Evolutionary conservation across 1,140 invertebrate genomes (phyloP).

Genomic region (Brachionus plicatilis): DNA sequence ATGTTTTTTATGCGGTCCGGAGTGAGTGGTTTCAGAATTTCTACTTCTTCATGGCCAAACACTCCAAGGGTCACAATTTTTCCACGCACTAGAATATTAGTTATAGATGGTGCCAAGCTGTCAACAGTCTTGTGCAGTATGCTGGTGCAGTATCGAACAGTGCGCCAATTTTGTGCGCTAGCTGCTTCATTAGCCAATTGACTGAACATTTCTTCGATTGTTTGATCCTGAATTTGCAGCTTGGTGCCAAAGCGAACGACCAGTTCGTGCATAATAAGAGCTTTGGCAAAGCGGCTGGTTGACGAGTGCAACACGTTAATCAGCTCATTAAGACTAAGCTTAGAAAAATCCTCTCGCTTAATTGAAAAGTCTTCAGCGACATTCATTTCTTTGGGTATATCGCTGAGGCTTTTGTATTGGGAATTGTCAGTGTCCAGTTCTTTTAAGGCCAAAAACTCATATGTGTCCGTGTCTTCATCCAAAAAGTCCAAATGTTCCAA

Average conservation of each 20-base stretch:
- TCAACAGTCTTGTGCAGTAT: conserved; percentile 87
- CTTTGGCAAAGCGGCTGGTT: conserved; percentile 69
- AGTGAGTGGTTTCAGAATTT: conserved; percentile 88
- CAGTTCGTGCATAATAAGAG: conserved; percentile 77
- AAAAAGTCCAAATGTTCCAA: conserved; percentile 85
- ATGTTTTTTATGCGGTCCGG: conserved; percentile 72
- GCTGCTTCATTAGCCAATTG: conserved; percentile 30
- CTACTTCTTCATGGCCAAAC: conserved; percentile 78
- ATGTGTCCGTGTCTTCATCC: conserved; percentile 66
- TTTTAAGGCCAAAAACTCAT: conserved; percentile 76
- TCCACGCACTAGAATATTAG: conserved; percentile 87
- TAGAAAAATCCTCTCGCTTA: background rate
- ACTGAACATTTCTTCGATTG: conserved; percentile 66
- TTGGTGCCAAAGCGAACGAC: conserved; percentile 73
- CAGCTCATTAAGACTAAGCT: conserved; percentile 55
- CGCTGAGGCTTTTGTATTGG: conserved; percentile 81
- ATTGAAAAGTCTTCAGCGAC: background rate
- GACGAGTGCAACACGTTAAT: conserved; percentile 50
- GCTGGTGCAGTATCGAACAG: conserved; percentile 83
- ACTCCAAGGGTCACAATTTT: conserved; percentile 78
- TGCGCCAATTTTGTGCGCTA: conserved; percentile 32
- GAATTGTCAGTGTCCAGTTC: conserved; percentile 80
- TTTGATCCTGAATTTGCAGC: conserved; percentile 65
- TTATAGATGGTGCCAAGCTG: conserved; percentile 94
- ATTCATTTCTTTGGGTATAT: conserved; percentile 64